A percentile compares a stretch with the other conserved stretches of the same genome.
phyloP scores from a whole-genome alignment of 2,797 vertebrate genomes.

The Iguana delicatissima region DNA sequence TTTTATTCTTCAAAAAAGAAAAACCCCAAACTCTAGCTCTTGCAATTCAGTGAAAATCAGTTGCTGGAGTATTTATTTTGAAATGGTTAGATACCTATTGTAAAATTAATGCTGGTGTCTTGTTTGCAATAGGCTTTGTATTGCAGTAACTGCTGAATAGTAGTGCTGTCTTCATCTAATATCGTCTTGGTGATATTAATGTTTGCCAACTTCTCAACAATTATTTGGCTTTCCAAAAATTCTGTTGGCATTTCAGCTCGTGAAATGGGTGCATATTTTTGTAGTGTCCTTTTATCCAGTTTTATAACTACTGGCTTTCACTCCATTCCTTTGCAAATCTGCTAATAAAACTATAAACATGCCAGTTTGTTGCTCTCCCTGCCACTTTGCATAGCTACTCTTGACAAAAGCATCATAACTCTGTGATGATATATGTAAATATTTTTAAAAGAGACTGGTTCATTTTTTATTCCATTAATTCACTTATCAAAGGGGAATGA shows the following conservation, averaged over 20 bases:
- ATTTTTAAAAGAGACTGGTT: constrained; percentile 44
- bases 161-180: background rate
- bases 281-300: background rate
- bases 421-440: constrained; percentile 19
- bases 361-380: background rate
- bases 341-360: constrained; percentile 21
- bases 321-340: constrained; percentile 25
- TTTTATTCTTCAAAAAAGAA: constrained; percentile 31
- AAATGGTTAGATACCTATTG: constrained; percentile 52
- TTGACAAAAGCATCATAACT: constrained; percentile 36
- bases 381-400: constrained; percentile 20
- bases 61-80: constrained; percentile 69
- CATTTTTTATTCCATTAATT: constrained; percentile 62
- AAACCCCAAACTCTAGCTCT: background rate
- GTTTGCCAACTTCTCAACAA: background rate
- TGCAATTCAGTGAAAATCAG: constrained; percentile 30
- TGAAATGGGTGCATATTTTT: background rate
- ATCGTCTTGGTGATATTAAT: background rate
- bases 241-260: background rate
- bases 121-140: constrained; percentile 54
- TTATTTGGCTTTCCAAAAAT: background rate
- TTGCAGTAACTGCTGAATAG: constrained; percentile 13
- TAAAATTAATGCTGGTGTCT: constrained; percentile 49
- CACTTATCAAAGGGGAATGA: constrained; percentile 55
- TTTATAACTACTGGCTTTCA: background rate